A percentile compares a stretch with the other conserved stretches of the same genome.
phyloP scores from a whole-genome alignment of 1,140 invertebrate genomes.

The Drepana arcuata region DNA sequence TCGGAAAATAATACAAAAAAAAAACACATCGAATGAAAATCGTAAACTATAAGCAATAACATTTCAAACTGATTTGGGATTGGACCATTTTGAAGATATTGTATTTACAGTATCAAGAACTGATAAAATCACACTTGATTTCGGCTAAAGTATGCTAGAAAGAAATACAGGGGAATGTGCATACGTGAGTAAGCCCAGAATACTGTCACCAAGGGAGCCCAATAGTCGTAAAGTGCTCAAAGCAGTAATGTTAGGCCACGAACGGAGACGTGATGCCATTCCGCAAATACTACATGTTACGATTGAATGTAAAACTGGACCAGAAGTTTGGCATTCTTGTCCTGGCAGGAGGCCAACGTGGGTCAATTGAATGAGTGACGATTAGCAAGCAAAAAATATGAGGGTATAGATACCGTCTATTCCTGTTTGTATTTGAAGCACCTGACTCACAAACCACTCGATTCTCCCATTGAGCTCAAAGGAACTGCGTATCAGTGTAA shows the following conservation, averaged over 20 bases:
- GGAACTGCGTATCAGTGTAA: slow-evolving; percentile 40
- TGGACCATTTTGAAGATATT: too few relatives aligned
- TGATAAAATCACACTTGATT: too few relatives aligned
- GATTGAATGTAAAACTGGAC: slow-evolving; percentile 30
- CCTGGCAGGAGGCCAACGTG: slow-evolving; percentile 53
- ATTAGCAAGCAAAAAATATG: slow-evolving; percentile 50
- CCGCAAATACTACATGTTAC: slow-evolving; percentile 28
- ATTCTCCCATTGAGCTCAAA: slow-evolving; percentile 46
- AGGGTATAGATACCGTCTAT: slow-evolving; percentile 56
- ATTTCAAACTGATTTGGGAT: too few relatives aligned
- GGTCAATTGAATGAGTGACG: slow-evolving; percentile 63
- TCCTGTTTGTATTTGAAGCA: slow-evolving; percentile 51
- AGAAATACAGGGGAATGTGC: too few relatives aligned
- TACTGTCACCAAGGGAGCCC: too few relatives aligned
- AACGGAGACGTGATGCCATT: slow-evolving; percentile 25
- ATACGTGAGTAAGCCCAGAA: too few relatives aligned
- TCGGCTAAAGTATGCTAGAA: too few relatives aligned
- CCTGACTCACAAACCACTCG: slow-evolving; percentile 62
- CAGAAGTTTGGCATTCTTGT: slow-evolving; percentile 36
- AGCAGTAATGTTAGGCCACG: too few relatives aligned
- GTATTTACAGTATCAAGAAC: too few relatives aligned
- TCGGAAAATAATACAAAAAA: slow-evolving; percentile 66
- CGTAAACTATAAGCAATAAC: too few relatives aligned
- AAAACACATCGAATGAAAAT: too few relatives aligned
- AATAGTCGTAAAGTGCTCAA: too few relatives aligned